phyloP scores from a whole-genome alignment of 1,140 invertebrate species.

The Archivesica marissinica region DNA sequence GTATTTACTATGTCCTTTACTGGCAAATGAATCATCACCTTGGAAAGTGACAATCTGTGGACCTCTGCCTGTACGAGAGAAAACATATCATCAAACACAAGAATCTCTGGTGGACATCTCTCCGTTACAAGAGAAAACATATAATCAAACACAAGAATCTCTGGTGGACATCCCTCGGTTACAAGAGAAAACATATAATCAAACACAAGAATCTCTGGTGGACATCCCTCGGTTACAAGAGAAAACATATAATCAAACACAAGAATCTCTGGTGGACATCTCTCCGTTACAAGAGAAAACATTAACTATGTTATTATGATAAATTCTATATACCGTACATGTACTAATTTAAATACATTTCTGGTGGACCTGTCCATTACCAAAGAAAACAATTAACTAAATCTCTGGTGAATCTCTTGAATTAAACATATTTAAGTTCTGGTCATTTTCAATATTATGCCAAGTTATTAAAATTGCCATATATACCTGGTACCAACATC shows the following conservation, averaged over 20 bases:
- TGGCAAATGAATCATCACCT: not conserved
- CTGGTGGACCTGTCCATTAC: no score
- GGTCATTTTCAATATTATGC: no score
- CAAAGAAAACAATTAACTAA: no score
- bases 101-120: not conserved
- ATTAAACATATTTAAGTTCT: no score
- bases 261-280: no score
- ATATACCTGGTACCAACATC: no score
- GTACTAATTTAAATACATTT: no score
- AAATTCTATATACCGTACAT: no score
- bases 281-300: no score
- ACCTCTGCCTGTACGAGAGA: slow-evolving; percentile 14
- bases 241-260: not conserved
- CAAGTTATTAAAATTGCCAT: no score
- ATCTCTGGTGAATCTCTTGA: no score
- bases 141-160: not conserved
- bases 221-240: slow-evolving; percentile 9
- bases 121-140: slow-evolving; percentile 19
- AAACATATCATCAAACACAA: not conserved
- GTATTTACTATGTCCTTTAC: slow-evolving; percentile 30
- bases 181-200: not conserved
- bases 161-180: slow-evolving; percentile 17
- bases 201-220: not conserved
- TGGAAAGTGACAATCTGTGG: slow-evolving; percentile 51
- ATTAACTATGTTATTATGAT: no score